Base-by-base conservation (phyloP, 2,797 vertebrate genomes). In the Oryzias sinensis region DNA sequence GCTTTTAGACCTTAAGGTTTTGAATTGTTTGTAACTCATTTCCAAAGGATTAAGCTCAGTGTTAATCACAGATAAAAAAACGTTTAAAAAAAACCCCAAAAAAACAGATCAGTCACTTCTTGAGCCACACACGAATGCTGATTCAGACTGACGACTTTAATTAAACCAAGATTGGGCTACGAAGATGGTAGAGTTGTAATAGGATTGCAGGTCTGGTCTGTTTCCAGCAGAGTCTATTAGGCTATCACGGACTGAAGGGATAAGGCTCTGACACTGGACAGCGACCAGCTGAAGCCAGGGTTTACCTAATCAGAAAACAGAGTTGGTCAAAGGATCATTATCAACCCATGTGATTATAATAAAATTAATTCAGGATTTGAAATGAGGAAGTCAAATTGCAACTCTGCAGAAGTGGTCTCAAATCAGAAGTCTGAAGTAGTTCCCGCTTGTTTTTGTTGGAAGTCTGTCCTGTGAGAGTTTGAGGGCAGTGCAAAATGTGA, bases 191-290 rank as follows among this genome's bases (percentile, higher is more conserved):
- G 72, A 71, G 71, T 74, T 85, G 64, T 86, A 88, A 90, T 81
- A 83, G 80, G 84, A 88, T 89, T 90, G 83, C 43, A 72, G 83
- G 71, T 85, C 86, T 87, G 82, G 84, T 74, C 70, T 17, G 14
- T 49, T 56, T 86, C 84, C 84, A 84, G 69, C 65, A 42, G 71
- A 77, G 79, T 69, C 74, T 72, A 74, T 80, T 72, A 80, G 71
- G 71, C 67, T 87, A 85, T 88, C 74, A 80, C 72, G 67, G 59
- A 83, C 61, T 59, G 69, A 53, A 17, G 76, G 64, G 80, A 81
- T 77, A 81, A 87, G 50, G 70, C 56, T 13, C 57, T 63, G 33
- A 45, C 59, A 22, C 44, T 81, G 71, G 80, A 70, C 53, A 5
- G 46, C 37, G 60, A 65, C 72, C 76, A 78, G 76, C 71, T 5